These are phyloP conservation scores for Drosophila ercepeae DNA, from an alignment of 1,140 invertebrate species.

Conservation along the genomic window DNA sequence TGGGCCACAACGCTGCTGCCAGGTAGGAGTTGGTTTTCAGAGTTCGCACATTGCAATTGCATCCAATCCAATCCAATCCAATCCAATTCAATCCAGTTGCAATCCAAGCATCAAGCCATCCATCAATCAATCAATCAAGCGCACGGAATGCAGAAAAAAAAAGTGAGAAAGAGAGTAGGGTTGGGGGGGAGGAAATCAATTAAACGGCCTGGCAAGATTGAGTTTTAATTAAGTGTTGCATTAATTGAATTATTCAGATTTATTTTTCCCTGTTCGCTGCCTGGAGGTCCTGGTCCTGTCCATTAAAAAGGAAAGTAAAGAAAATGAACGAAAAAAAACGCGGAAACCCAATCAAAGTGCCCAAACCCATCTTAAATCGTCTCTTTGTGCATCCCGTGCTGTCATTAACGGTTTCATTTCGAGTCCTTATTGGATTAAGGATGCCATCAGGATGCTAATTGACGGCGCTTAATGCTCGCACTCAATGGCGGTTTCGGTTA, in stretches of 20 bases:
- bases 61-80: too few species aligned
- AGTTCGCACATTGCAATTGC: constrained; percentile 9
- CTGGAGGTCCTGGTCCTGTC: background rate
- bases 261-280: constrained; percentile 46
- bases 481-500: constrained; percentile 9
- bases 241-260: constrained; percentile 80
- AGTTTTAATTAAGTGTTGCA: constrained; percentile 80
- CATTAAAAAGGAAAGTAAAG: too few species aligned
- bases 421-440: constrained; percentile 78
- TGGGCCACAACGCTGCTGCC: constrained; percentile 85
- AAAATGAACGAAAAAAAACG: too few species aligned
- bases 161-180: constrained; percentile 7
- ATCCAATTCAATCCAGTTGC: too few species aligned
- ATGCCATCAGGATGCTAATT: constrained; percentile 69
- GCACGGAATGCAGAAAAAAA: background rate
- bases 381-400: constrained; percentile 32
- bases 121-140: constrained; percentile 42
- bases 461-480: constrained; percentile 64
- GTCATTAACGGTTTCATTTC: constrained; percentile 76
- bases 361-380: background rate
- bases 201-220: constrained; percentile 72
- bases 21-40: background rate
- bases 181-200: constrained; percentile 62
- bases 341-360: background rate
- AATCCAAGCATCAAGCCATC: background rate